phyloP scores from a whole-genome alignment of 2,113 vertebrate genomes.

The Mastomys natalensis region DNA sequence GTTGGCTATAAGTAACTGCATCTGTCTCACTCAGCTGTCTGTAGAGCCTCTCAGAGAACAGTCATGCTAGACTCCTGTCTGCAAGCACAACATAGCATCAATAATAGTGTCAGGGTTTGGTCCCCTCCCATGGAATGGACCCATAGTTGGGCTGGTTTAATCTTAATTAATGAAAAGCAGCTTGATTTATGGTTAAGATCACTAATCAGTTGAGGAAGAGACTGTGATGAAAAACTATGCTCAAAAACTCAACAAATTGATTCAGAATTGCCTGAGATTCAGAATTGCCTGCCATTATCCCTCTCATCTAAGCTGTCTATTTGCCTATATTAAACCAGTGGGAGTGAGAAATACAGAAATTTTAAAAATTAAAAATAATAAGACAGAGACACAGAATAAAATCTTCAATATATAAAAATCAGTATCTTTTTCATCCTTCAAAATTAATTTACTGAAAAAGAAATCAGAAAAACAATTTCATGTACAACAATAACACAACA shows the following conservation, averaged over 20 bases:
- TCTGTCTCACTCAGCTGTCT: too few relatives aligned
- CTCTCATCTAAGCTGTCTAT: not conserved
- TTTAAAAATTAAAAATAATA: not conserved
- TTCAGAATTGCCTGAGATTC: not conserved
- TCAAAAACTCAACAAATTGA: not conserved
- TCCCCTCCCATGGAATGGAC: too few relatives aligned
- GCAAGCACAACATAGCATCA: too few relatives aligned
- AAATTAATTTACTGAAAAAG: not conserved
- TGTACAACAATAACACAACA: not conserved
- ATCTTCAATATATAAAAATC: not conserved
- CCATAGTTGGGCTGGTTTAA: not conserved
- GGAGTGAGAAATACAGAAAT: not conserved
- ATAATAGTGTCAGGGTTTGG: too few relatives aligned
- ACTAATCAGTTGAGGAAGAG: not conserved
- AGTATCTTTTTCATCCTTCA: not conserved
- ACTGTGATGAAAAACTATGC: not conserved
- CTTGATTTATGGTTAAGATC: not conserved
- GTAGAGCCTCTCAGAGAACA: too few relatives aligned
- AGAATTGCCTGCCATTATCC: not conserved
- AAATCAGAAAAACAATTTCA: not conserved
- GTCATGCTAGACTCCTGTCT: too few relatives aligned
- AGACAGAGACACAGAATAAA: not conserved
- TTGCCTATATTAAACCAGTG: not conserved
- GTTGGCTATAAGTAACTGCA: too few relatives aligned
- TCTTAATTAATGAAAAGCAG: not conserved